phyloP scores from a whole-genome alignment of 2,888 invertebrate genomes.

The Drosophila subquinaria region DNA sequence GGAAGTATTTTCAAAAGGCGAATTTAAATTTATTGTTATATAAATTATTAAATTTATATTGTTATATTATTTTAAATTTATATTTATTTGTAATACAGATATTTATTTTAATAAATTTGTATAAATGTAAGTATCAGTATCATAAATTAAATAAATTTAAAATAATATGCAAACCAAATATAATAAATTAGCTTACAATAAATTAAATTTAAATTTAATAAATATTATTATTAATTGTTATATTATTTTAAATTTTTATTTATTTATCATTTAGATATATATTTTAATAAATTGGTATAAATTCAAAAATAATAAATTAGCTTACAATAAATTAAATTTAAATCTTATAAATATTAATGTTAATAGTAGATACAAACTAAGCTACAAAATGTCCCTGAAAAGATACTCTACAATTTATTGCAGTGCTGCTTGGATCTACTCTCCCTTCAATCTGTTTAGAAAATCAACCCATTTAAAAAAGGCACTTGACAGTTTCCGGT shows the following conservation, averaged over 20 bases:
- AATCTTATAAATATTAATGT: too few relatives aligned
- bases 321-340: too few relatives aligned
- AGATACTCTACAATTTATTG: neutral
- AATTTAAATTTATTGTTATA: neutral
- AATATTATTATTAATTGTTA: neutral
- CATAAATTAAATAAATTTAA: too few relatives aligned
- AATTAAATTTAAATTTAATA: neutral
- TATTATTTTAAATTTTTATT: neutral
- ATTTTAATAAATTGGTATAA: too few relatives aligned
- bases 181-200: too few relatives aligned
- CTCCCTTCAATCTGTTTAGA: conserved; percentile 3
- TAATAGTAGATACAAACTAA: too few relatives aligned
- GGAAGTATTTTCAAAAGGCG: neutral
- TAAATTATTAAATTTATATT: neutral
- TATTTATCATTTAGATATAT: neutral
- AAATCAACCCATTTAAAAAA: conserved; percentile 10
- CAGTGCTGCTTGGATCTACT: neutral
- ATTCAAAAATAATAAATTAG: too few relatives aligned
- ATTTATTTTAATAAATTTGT: too few relatives aligned
- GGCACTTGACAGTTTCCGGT: conserved; percentile 42
- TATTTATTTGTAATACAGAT: neutral
- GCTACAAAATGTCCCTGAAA: neutral
- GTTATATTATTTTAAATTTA: neutral
- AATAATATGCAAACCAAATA: too few relatives aligned
- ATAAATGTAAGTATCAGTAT: too few relatives aligned